Conservation (phyloP, 2,888 invertebrate genomes). For the Phymatocera aterrima region DNA sequence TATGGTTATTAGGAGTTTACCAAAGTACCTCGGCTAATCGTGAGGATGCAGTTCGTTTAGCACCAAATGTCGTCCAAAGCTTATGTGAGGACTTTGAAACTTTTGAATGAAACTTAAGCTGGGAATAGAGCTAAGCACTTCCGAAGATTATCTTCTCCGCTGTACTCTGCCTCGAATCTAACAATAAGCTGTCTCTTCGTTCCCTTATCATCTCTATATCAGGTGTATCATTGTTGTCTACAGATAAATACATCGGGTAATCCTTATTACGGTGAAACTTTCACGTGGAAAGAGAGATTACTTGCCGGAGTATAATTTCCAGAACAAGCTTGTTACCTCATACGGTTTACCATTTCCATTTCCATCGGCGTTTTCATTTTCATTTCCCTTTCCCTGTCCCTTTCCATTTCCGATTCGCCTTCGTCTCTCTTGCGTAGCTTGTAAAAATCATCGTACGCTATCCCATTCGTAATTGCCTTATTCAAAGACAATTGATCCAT, state of each 20-base stretch:
- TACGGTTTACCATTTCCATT: background rate
- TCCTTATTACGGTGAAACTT: constrained; percentile 18
- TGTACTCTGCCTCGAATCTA: background rate
- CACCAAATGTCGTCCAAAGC: background rate
- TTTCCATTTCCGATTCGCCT: background rate
- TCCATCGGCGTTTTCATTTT: too few species aligned
- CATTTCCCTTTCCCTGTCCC: background rate
- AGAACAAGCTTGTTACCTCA: background rate
- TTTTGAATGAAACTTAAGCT: constrained; percentile 34
- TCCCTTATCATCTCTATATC: background rate
- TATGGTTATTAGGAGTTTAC: background rate
- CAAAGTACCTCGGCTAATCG: background rate
- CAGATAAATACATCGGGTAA: constrained; percentile 12
- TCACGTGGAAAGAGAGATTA: background rate
- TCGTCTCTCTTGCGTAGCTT: too few species aligned
- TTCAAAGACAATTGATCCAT: background rate
- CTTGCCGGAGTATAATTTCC: background rate
- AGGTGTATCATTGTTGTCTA: constrained; percentile 6
- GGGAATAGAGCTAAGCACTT: constrained; percentile 15
- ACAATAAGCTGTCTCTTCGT: background rate
- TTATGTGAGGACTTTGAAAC: constrained; percentile 23
- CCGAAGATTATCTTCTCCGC: constrained; percentile 21
- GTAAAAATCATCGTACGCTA: too few species aligned
- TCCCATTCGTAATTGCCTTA: too few species aligned
- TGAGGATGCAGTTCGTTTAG: constrained; percentile 19